Evolutionary conservation across 1,140 invertebrate species (phyloP), one percentile per base, ranked within the genome.

Genomic region (Chrysomallon squamiferum): DNA sequence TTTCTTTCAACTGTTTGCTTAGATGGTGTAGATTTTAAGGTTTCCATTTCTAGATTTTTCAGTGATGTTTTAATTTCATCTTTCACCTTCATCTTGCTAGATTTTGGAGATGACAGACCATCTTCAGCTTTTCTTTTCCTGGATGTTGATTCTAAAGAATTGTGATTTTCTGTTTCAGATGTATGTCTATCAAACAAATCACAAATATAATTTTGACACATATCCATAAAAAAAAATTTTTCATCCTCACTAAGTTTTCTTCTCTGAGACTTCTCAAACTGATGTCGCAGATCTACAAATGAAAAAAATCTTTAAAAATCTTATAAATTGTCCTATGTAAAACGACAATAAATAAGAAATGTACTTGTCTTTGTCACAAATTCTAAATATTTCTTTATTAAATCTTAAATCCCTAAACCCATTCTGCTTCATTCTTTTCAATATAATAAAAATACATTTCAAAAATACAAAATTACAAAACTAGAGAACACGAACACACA

Each of bases 191-290:
- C 70, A 70, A 74, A 74, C 7, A 77, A 32, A 45, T 63, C 59
- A 62, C 64, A 68, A 27, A 81, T 68, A 69, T 73, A 72, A 7
- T 73, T 62, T 49, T 68, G 69, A 38, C 72, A 74, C n/a, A 71
- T 54, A 30, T 65, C 63, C 11, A 74, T 72, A 63, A 78, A 81
- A 2, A 59, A 65, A 38, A 66, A 71, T 52, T 77, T 79, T 60
- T 80, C 79, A 18, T 81, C 78, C 49, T 62, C 60, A 9, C 72
- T 76, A 13, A 81, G 59, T 71, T 81, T 81, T 27, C 78, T 62
- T 59, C 61, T 73, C 50, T 78, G 78, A 50, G 58, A 71, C 38
- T 71, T 78, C 59, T 81, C 79, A 69, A 81, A 75, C 59, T 73
- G 73, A 52, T 81, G 79, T 25, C 79, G 54, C 11, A 81, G 52